Conservation (phyloP, 2,888 invertebrate species). For the Neria commutata region DNA sequence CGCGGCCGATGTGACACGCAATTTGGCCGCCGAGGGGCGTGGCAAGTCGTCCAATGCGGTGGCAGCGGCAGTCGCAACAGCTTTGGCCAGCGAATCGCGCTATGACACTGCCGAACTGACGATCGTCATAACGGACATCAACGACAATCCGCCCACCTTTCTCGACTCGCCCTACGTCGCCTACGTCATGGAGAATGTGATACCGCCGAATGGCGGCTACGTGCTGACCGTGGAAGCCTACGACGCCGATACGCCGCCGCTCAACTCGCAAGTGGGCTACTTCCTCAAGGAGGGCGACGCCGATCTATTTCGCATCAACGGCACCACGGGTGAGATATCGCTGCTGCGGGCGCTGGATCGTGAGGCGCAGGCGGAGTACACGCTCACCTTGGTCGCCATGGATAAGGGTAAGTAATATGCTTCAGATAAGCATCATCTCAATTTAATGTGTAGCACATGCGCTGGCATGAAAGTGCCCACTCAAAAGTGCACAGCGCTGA, state of each 20-base stretch:
- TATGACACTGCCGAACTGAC: constrained; percentile 82
- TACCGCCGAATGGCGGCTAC: constrained; percentile 80
- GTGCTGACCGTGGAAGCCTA: constrained; percentile 84
- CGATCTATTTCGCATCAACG: constrained; percentile 89
- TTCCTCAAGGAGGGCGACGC: constrained; percentile 92
- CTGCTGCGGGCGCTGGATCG: constrained; percentile 82
- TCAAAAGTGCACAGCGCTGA: no score
- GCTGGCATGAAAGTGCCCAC: no score
- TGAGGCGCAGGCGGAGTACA: constrained; percentile 83
- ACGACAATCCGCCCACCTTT: constrained; percentile 93
- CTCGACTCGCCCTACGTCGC: constrained; percentile 93
- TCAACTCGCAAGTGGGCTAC: constrained; percentile 89
- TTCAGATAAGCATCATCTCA: background rate
- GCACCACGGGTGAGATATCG: constrained; percentile 89
- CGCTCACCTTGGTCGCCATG: constrained; percentile 87
- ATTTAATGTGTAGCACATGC: no score
- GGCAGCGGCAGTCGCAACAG: background rate
- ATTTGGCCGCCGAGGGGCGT: constrained; percentile 10
- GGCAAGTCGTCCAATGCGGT: background rate
- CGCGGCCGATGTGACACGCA: constrained; percentile 70
- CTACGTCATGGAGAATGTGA: constrained; percentile 90
- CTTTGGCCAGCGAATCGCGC: constrained; percentile 60
- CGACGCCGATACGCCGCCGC: constrained; percentile 89
- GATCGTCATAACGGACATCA: constrained; percentile 87
- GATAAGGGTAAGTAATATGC: constrained; percentile 81